Base-by-base conservation (phyloP, 2,888 invertebrate genomes). In the Hypomecis punctinalis region DNA sequence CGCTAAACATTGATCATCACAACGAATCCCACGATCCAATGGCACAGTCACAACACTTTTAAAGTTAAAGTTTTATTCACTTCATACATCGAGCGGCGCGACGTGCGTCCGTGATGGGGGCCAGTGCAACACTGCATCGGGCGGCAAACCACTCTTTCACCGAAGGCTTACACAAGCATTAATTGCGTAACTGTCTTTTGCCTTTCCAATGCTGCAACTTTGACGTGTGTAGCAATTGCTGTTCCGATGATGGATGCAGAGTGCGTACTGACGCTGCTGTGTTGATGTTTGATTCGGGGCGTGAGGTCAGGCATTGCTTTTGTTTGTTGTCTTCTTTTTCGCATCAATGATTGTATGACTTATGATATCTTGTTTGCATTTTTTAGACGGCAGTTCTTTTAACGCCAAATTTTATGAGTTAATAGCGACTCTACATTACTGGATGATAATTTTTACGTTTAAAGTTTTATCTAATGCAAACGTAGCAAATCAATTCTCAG, bases 171-270 rank as follows among this genome's bases (percentile, higher is more conserved):
- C 91, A 89, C 91, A 89, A 90, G 86, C 85, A 79, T 71, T 68
- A 63, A 72, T 89, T 90, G 85, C 87, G 83, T 84, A 88, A 91
- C 72, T 66, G 78, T 75, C 82, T 83, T 80, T 85, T 84, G 88
- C 89, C 89, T 90, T 90, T 90, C 90, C 85, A 90, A 85, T 82
- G 78, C 79, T 82, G 82, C 82, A 79, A 78, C 76, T 68, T 40
- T 0, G 13, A 11, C 23, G 76, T 75, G 82, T 84, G 81, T 77
- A 84, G 83, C 85, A 83, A 85, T 77, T 81, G 75, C 76, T 79
- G 73, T 76, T 79, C 72, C 61, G 71, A 73, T 76, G 74, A 78
- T 73, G 71, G 69, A 71, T 72, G 70, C 69, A 63, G 63, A 39
- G 45, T 59, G 59, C 53, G 62, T 59, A 55, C 59, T 61, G 62